A percentile compares a stretch with the other conserved stretches of the same genome.
These are phyloP conservation scores for Pelobates cultripes DNA, from an alignment of 2,797 vertebrate genomes.

Conservation along the genomic window DNA sequence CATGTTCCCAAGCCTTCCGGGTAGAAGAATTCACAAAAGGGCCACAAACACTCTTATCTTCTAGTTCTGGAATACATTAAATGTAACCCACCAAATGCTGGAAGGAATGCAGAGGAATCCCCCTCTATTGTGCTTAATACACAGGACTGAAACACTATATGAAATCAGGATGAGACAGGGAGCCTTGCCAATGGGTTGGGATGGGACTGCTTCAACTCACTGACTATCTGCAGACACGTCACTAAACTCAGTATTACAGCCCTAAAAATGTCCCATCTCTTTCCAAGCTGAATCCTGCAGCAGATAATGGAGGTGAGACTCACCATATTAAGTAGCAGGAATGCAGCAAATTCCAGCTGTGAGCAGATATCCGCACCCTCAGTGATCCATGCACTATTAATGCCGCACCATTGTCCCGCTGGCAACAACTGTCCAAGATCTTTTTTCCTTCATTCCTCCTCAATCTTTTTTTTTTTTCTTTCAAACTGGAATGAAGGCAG, in stretches of 20 bases:
- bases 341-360: background rate
- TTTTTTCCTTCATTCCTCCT: constrained; percentile 19
- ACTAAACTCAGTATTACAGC: constrained; percentile 7
- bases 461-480: constrained; percentile 24
- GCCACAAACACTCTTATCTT: no score
- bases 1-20: background rate
- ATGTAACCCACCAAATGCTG: no score
- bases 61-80: no score
- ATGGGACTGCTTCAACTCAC: background rate
- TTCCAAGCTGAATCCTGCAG: background rate
- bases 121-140: no score
- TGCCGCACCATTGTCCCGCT: background rate
- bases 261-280: background rate
- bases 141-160: no score
- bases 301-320: constrained; percentile 1
- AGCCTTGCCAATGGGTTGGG: no score
- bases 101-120: no score
- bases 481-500: constrained; percentile 24
- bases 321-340: constrained; percentile 15
- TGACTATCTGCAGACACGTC: constrained; percentile 33
- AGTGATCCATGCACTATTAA: background rate
- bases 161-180: no score
- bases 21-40: no score
- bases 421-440: background rate
- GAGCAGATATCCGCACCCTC: background rate